Percentiles rank a stretch among this genome's conserved stretches.
Conservation (phyloP, 2,113 vertebrate species). For the Eubucco bourcierii region DNA sequence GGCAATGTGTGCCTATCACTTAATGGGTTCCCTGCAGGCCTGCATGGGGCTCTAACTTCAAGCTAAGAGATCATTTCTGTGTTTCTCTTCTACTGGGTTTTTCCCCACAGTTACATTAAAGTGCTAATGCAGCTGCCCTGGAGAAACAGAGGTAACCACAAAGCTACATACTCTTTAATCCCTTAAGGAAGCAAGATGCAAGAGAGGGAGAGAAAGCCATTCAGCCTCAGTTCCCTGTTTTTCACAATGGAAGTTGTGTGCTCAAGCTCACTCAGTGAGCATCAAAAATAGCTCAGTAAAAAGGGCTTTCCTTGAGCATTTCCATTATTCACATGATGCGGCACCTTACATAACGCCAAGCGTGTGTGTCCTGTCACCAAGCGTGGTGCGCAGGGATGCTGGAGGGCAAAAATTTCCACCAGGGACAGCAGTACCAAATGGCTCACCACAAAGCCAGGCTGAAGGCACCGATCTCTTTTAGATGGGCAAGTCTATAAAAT, state of each 20-base stretch:
- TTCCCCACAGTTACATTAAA: background rate
- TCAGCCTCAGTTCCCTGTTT: slow-evolving; percentile 22
- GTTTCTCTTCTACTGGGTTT: background rate
- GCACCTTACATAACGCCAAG: slow-evolving; percentile 51
- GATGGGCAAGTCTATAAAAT: background rate
- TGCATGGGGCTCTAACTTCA: background rate
- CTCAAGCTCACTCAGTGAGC: background rate
- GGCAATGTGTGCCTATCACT: background rate
- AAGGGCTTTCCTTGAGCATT: slow-evolving; percentile 65
- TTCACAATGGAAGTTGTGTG: slow-evolving; percentile 56
- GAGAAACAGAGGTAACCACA: background rate
- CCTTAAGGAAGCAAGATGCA: background rate
- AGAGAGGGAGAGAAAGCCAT: background rate
- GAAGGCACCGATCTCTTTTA: background rate
- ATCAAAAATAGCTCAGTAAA: slow-evolving; percentile 61
- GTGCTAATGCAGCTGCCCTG: background rate
- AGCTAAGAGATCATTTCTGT: background rate
- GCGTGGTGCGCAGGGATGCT: background rate
- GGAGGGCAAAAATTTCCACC: background rate
- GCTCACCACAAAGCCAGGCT: slow-evolving; percentile 20
- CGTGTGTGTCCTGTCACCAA: background rate
- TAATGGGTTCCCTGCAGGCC: background rate
- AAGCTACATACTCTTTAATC: background rate
- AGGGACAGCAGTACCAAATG: background rate
- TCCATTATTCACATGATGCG: slow-evolving; percentile 70